Evolutionary conservation across 2,113 vertebrate species (phyloP).

Genomic region (Corynorhinus townsendii): DNA sequence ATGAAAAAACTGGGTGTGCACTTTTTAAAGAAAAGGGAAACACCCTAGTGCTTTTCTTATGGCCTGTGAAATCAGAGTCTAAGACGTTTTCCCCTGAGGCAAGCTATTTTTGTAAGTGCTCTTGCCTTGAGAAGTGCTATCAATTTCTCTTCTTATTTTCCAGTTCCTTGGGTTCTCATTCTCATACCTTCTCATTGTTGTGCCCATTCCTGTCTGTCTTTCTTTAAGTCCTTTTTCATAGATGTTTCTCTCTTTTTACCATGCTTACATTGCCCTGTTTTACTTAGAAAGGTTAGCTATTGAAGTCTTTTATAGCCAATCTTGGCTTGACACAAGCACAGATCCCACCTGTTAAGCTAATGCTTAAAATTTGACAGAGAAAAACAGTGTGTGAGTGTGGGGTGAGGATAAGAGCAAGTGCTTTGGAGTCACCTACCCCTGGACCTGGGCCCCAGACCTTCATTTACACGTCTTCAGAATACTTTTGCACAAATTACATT

Average conservation of each 20-base stretch:
- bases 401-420: not conserved
- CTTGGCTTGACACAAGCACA: not conserved
- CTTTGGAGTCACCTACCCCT: not conserved
- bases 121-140: constrained; percentile 35
- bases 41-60: constrained; percentile 53
- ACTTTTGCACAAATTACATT: not conserved
- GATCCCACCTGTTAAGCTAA: constrained; percentile 3
- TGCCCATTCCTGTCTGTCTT: constrained; percentile 13
- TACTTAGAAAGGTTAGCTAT: constrained; percentile 33
- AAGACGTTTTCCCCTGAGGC: constrained; percentile 50
- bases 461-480: not conserved
- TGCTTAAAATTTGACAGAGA: constrained; percentile 17
- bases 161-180: constrained; percentile 41
- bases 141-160: constrained; percentile 56
- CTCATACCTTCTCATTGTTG: constrained; percentile 42
- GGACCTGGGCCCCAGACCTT: not conserved
- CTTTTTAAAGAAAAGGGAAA: constrained; percentile 56
- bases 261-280: constrained; percentile 16
- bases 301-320: constrained; percentile 6
- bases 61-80: constrained; percentile 63
- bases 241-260: not conserved
- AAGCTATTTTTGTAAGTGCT: constrained; percentile 56
- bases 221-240: constrained; percentile 23
- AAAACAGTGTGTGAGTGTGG: not conserved
- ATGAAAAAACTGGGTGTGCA: constrained; percentile 22